Percentiles rank a stretch among this genome's conserved stretches.
Evolutionary conservation across 1,140 invertebrate species (phyloP).

Genomic region (Mamestra configurata): DNA sequence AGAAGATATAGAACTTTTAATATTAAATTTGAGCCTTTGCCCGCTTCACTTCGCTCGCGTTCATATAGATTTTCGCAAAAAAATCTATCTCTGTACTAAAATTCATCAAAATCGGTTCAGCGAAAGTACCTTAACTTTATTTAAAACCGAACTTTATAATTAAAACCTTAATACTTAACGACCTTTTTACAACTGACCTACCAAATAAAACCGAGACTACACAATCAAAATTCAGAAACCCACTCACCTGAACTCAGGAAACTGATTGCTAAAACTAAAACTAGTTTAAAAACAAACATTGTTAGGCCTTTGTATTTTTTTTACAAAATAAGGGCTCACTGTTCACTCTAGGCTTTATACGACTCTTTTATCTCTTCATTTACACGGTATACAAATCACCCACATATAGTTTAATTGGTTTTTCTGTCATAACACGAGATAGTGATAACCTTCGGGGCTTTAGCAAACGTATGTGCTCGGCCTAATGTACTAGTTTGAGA

Average conservation of each 20-base stretch:
- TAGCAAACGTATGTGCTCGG: slow-evolving; percentile 11
- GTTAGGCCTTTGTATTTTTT: not conserved
- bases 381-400: slow-evolving; percentile 38
- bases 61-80: too few species aligned
- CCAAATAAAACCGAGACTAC: not conserved
- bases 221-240: not conserved
- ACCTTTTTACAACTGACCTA: not conserved
- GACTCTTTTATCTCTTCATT: slow-evolving; percentile 9
- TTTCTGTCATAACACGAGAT: slow-evolving; percentile 43
- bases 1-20: too few species aligned
- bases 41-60: too few species aligned
- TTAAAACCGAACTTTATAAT: too few species aligned
- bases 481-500: slow-evolving; percentile 1
- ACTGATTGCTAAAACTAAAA: not conserved
- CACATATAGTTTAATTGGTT: slow-evolving; percentile 44
- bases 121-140: too few species aligned
- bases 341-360: slow-evolving; percentile 21
- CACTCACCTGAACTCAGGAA: slow-evolving; percentile 13
- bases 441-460: slow-evolving; percentile 35
- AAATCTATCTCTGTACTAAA: too few species aligned
- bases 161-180: too few species aligned
- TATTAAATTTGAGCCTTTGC: too few species aligned
- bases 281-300: not conserved
- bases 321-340: slow-evolving; percentile 21
- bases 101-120: too few species aligned